Conservation (phyloP, 1,140 invertebrate species). For the Anthonomus grandis region DNA sequence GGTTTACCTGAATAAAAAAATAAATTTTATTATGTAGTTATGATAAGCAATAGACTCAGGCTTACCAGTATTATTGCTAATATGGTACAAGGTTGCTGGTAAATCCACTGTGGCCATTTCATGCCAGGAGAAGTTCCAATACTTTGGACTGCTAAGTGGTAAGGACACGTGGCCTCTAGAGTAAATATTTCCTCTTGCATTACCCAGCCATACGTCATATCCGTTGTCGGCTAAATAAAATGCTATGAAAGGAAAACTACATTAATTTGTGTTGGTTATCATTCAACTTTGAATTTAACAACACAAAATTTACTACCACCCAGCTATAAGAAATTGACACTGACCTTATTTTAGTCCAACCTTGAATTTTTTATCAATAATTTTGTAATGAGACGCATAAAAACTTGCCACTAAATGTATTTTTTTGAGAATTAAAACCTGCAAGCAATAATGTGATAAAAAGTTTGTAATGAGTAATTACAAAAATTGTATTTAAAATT, state of each 20-base stretch:
- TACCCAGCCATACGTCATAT: constrained; percentile 77
- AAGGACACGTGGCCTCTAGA: constrained; percentile 52
- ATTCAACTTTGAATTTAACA: too few species aligned
- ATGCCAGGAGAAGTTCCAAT: constrained; percentile 69
- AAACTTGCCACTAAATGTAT: too few species aligned
- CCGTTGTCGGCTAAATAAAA: constrained; percentile 67
- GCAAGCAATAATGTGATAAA: too few species aligned
- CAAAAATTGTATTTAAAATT: too few species aligned
- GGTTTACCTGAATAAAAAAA: constrained; percentile 15
- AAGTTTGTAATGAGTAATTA: too few species aligned
- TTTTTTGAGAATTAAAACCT: too few species aligned
- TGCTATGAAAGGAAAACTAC: constrained; percentile 50
- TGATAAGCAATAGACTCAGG: neutral
- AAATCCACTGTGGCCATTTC: constrained; percentile 68
- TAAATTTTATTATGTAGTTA: neutral
- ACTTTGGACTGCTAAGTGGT: constrained; percentile 52
- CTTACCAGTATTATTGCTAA: constrained; percentile 35
- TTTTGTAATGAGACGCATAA: too few species aligned
- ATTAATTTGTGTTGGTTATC: too few species aligned
- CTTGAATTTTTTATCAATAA: too few species aligned
- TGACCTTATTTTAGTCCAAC: too few species aligned
- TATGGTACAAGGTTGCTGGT: constrained; percentile 65
- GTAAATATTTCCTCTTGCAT: constrained; percentile 65
- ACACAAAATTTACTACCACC: too few species aligned
- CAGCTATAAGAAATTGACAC: too few species aligned